Evolutionary conservation across 2,797 vertebrate species (phyloP).

Genomic region (Sebastolobus alascanus): DNA sequence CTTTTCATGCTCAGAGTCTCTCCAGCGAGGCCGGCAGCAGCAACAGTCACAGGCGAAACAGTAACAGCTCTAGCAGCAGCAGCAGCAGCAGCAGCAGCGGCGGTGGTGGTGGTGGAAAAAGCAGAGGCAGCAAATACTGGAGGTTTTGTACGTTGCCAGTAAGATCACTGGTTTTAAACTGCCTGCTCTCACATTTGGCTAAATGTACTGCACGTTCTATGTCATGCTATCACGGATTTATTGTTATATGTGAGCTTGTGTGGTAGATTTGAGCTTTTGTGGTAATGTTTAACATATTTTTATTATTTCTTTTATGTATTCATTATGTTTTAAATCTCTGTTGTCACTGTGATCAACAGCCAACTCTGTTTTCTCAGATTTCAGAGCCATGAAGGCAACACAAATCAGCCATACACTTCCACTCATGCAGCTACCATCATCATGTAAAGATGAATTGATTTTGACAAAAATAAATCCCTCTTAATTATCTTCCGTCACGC

Average conservation of each 20-base stretch:
- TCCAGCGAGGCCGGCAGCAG: not conserved
- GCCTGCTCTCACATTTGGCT: not conserved
- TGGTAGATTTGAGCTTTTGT: not conserved
- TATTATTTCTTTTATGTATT: not conserved
- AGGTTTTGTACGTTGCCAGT: not conserved
- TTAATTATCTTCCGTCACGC: no score
- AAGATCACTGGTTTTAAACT: not conserved
- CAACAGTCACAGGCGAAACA: not conserved
- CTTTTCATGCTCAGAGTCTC: conserved; percentile 15
- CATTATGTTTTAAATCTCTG: not conserved
- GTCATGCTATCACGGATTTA: not conserved
- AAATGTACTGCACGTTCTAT: not conserved
- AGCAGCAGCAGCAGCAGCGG: not conserved
- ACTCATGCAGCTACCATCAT: no score
- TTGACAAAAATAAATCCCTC: no score
- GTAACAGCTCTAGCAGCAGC: not conserved
- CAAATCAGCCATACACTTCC: no score
- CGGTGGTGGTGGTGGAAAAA: not conserved
- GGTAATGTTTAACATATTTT: not conserved
- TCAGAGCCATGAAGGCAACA: no score
- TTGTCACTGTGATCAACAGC: no score
- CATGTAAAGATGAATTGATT: no score
- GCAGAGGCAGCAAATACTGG: conserved; percentile 1
- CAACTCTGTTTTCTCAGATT: no score
- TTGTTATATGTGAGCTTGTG: not conserved